Percentiles rank a stretch among this genome's conserved stretches.
phyloP scores from a whole-genome alignment of 2,113 vertebrate species.

The Chelonoidis abingdonii region DNA sequence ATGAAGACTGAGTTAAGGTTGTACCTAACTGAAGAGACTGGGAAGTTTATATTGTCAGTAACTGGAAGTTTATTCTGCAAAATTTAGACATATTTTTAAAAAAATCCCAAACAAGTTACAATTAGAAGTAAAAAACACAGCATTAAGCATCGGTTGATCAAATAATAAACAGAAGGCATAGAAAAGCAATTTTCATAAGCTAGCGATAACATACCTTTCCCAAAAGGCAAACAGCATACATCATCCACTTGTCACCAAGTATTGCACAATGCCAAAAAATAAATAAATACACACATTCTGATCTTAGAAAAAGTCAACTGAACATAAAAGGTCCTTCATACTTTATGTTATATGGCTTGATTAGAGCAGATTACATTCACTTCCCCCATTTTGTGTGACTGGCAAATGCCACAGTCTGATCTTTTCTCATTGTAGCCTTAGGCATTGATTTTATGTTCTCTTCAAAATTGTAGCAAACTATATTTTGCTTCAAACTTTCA shows the following conservation, averaged over 20 bases:
- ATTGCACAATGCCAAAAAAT: neutral
- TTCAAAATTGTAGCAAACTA: neutral
- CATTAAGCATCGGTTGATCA: rapidly evolving
- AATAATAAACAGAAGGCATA: neutral
- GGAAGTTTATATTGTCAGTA: rapidly evolving
- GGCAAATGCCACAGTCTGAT: neutral
- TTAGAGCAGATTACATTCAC: rapidly evolving
- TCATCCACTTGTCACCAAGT: neutral
- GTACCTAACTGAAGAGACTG: rapidly evolving
- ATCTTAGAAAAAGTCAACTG: rapidly evolving
- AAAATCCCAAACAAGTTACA: neutral
- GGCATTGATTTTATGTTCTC: rapidly evolving
- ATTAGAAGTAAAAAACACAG: rapidly evolving
- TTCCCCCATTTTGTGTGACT: neutral
- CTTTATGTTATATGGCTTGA: rapidly evolving
- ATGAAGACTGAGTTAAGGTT: rapidly evolving
- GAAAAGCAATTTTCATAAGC: neutral
- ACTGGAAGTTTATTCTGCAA: rapidly evolving
- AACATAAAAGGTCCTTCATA: rapidly evolving
- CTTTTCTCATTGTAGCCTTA: neutral
- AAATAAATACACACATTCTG: neutral
- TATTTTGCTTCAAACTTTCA: neutral
- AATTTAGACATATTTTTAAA: rapidly evolving
- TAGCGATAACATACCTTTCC: neutral
- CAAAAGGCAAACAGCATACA: rapidly evolving